Conservation (phyloP, 1,140 invertebrate genomes). For the Octopus sinensis region DNA sequence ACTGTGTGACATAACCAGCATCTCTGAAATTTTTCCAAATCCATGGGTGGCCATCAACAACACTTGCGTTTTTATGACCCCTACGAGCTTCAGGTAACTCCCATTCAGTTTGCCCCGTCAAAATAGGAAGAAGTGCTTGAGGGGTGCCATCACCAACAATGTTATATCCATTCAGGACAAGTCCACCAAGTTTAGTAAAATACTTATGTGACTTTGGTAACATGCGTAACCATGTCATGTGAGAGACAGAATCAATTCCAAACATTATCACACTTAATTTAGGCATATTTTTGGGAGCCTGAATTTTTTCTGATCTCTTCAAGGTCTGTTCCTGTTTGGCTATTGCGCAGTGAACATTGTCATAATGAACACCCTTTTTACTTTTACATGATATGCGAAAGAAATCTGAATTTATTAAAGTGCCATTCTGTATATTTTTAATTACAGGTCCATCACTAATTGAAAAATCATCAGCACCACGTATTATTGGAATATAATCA, state of each 20-base stretch:
- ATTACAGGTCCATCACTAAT: constrained; percentile 27
- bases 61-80: constrained; percentile 67
- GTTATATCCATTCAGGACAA: constrained; percentile 79
- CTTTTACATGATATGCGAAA: constrained; percentile 47
- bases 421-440: constrained; percentile 38
- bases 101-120: constrained; percentile 81
- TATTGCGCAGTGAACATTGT: constrained; percentile 48
- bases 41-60: constrained; percentile 73
- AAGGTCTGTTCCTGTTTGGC: constrained; percentile 28
- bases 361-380: constrained; percentile 37
- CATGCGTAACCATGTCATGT: constrained; percentile 81
- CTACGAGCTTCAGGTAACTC: constrained; percentile 65
- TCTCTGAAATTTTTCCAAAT: constrained; percentile 55
- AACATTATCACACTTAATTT: constrained; percentile 81
- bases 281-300: constrained; percentile 2
- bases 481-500: constrained; percentile 37
- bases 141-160: constrained; percentile 93
- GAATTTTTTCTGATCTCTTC: constrained; percentile 12
- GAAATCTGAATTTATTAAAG: constrained; percentile 40
- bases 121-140: constrained; percentile 84
- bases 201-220: constrained; percentile 79
- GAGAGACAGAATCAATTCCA: constrained; percentile 86
- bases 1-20: constrained; percentile 72
- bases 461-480: constrained; percentile 31
- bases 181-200: constrained; percentile 70